Evolutionary conservation across 2,113 vertebrate genomes (phyloP), one percentile per base, ranked within the genome.

Genomic region (Dasyornis broadbenti): DNA sequence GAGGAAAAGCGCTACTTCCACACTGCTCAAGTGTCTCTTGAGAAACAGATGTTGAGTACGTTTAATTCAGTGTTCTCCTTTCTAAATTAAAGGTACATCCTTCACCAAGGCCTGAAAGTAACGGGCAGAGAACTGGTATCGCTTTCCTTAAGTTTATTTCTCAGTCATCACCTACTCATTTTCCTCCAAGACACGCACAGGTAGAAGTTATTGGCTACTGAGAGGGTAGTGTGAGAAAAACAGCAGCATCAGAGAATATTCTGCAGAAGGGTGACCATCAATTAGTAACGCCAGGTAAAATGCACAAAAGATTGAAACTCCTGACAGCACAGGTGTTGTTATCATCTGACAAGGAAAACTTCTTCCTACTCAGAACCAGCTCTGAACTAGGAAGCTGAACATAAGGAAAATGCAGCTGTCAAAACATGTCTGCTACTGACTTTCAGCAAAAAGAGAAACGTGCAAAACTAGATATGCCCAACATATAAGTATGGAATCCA

Each of bases 51-150:
- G 45, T 13, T 88, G 80, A 94, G 52, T 47, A 87, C 6, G 0
- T 86, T 92, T 81, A 93, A 95, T 79, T 82, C 65, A 60, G 66
- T 72, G 40, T n/a, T 93, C 86, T 90, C 53, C 27, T 87, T 79
- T 91, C 49, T 53, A 40, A 91, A 76, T 5, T 89, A 92, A 86
- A 65, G 60, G 30, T 56, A 78, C 22, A 82, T 53, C 65, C 83
- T 82, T 91, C 84, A 92, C 18, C 40, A 82, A 65, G 53, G 40
- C 39, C 90, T 44, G 47, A 57, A 81, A 76, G 44, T 52, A 94
- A 64, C 1, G 0, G 63, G 18, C 63, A 82, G n/a, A 90, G 66
- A 80, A 71, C 31, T 54, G 22, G 27, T 39, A 86, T 17, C 2
- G 4, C 45, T 77, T 76, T 35, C 49, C 53, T 68, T 15, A 80